Evolutionary conservation across 2,113 vertebrate genomes (phyloP).

Genomic region (Emydocephalus ijimae): DNA sequence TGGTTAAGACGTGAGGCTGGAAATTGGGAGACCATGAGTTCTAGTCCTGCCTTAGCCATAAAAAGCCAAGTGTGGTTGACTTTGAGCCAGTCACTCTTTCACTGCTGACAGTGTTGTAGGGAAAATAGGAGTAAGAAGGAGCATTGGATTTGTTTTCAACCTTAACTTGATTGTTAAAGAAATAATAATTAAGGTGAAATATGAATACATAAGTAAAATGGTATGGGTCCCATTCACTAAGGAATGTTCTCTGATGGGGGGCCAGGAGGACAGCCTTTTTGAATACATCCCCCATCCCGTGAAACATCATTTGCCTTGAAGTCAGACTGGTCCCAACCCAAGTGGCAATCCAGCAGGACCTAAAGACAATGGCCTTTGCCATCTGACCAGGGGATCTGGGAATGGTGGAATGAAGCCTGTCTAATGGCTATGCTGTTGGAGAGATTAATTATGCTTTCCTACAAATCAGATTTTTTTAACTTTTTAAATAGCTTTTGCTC

Average conservation of each 20-base stretch:
- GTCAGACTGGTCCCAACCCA: not conserved
- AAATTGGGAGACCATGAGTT: not conserved
- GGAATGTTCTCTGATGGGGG: not conserved
- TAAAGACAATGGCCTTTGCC: not conserved
- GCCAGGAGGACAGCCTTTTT: not conserved
- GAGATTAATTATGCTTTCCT: not conserved
- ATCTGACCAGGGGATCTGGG: not conserved
- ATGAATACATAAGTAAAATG: not conserved
- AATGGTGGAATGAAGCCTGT: not conserved
- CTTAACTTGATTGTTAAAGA: not conserved
- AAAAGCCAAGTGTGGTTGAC: not conserved
- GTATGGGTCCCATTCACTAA: not conserved
- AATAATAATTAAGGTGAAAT: not conserved
- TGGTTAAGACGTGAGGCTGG: not conserved
- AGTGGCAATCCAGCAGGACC: not conserved
- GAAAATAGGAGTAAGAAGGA: not conserved
- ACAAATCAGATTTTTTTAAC: not conserved
- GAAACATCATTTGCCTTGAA: not conserved
- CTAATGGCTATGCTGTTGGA: not conserved
- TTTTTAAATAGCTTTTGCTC: not conserved
- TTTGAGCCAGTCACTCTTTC: not conserved
- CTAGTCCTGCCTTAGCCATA: not conserved
- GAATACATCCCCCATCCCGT: no score
- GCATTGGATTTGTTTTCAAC: not conserved
- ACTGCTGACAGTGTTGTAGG: not conserved